A percentile compares a stretch with the other conserved stretches of the same genome.
These are phyloP conservation scores for Tridacna crocea DNA, from an alignment of 2,888 invertebrate genomes.

Conservation along the genomic window DNA sequence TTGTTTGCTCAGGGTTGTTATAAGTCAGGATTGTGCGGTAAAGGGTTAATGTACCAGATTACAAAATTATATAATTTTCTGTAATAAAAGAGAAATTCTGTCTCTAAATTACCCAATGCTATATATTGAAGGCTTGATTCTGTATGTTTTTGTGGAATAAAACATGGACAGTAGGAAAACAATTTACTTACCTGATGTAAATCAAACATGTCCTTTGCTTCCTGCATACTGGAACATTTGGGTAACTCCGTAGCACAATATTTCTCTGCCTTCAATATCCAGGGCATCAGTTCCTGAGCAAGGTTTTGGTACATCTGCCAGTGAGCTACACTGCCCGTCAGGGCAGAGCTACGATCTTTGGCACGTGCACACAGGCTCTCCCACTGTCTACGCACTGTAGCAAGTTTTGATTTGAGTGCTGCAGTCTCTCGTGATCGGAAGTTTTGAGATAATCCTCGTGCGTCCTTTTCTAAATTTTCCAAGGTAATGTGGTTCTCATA, in stretches of 20 bases:
- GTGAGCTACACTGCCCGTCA: conserved; percentile 91
- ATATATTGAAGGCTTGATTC: no score
- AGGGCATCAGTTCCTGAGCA: conserved; percentile 92
- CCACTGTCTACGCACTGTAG: conserved; percentile 90
- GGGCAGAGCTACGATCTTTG: conserved; percentile 90
- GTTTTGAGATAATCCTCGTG: conserved; percentile 88
- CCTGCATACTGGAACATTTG: conserved; percentile 91
- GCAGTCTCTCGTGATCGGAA: conserved; percentile 87
- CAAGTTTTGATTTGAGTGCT: conserved; percentile 90
- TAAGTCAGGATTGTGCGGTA: no score
- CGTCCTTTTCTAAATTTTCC: conserved; percentile 90
- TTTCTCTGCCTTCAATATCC: conserved; percentile 95
- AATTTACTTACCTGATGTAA: conserved; percentile 87
- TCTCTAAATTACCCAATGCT: no score
- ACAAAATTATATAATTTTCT: no score
- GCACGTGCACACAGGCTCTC: conserved; percentile 91
- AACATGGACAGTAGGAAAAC: no score
- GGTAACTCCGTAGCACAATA: conserved; percentile 89
- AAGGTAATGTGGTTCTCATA: conserved; percentile 90
- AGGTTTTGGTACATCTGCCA: conserved; percentile 93
- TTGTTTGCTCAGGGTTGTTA: no score
- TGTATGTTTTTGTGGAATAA: no score
- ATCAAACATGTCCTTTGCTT: conserved; percentile 87
- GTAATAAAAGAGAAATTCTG: no score
- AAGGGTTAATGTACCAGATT: no score